Conservation (phyloP, 2,113 vertebrate genomes). For the Neofelis nebulosa region DNA sequence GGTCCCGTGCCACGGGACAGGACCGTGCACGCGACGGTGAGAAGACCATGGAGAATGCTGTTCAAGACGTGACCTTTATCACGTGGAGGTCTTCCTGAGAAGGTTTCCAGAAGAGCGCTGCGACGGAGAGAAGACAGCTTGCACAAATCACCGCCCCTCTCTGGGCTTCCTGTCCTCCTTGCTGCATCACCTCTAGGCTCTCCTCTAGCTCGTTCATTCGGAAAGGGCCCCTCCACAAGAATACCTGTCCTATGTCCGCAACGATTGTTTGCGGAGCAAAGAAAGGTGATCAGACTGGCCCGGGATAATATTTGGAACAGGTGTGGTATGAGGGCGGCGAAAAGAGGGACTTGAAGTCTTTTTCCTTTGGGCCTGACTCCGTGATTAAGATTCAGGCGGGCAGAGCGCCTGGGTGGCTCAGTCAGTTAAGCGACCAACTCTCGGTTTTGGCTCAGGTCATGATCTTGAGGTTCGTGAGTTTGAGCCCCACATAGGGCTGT, state of each 20-base stretch:
- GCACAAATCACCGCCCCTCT: not conserved
- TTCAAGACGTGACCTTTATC: not conserved
- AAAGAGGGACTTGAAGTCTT: not conserved
- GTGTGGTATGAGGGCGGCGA: too few relatives aligned
- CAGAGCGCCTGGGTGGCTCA: not conserved
- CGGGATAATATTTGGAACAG: not conserved
- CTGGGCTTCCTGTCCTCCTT: not conserved
- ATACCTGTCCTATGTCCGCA: not conserved
- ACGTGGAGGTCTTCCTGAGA: not conserved
- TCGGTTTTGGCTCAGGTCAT: not conserved
- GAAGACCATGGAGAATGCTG: not conserved
- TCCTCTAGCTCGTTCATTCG: not conserved
- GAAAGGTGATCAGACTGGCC: not conserved
- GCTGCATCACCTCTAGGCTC: not conserved
- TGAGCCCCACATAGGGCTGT: too few relatives aligned
- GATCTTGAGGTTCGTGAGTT: too few relatives aligned
- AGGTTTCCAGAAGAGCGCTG: not conserved
- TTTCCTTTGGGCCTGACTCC: not conserved
- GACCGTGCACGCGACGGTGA: too few relatives aligned
- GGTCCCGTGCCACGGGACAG: not conserved
- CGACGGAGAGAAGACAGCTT: not conserved
- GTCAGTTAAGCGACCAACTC: not conserved
- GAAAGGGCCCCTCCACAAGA: not conserved
- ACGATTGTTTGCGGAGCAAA: not conserved
- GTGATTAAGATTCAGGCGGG: not conserved